Evolutionary conservation across 2,888 invertebrate species (phyloP), one percentile per base, ranked within the genome.

Genomic region (Trisateles emortualis): DNA sequence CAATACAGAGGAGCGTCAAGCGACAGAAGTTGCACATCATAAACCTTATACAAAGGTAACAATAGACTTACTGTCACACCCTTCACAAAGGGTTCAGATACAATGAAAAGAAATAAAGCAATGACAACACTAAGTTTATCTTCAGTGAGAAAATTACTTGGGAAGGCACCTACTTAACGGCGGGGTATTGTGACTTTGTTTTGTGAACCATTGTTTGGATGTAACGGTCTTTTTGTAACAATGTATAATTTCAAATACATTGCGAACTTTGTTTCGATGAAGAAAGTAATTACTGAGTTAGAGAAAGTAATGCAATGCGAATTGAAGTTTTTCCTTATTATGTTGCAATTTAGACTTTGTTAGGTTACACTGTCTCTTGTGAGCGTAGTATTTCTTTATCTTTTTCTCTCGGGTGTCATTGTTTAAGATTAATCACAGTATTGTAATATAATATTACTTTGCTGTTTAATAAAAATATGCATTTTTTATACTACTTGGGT

Each of bases 91-190:
- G 83, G 83, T 79, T 74, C 65, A 71, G 52, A 74, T 68, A 78
- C 84, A 80, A 79, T 80, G 83, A 78, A 83, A 79, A 82, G 78
- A 83, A 83, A 79, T 81, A 81, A 82, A 76, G 72, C 70, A 64
- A 72, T 72, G 74, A 59, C 62, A 70, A 65, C 68, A 65, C 71
- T 72, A 76, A 79, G 77, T 79, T 81, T 81, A 81, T 81, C 79
- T 78, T 61, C 63, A 68, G 60, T 49, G 65, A 74, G 64, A 69
- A 74, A 79, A 81, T 78, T 76, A 79, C 78, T 73, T 65, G 62
- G 50, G 60, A 59, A 66, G 62, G 56, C 58, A 68, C 66, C 68
- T 71, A 68, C 69, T 71, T 71, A 69, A 62, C 52, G 14, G 54
- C 40, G 46, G 58, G 59, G 68, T 59, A 56, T 63, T 65, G 65